phyloP scores from a whole-genome alignment of 2,113 vertebrate species.

The Neodon shergylaensis region DNA sequence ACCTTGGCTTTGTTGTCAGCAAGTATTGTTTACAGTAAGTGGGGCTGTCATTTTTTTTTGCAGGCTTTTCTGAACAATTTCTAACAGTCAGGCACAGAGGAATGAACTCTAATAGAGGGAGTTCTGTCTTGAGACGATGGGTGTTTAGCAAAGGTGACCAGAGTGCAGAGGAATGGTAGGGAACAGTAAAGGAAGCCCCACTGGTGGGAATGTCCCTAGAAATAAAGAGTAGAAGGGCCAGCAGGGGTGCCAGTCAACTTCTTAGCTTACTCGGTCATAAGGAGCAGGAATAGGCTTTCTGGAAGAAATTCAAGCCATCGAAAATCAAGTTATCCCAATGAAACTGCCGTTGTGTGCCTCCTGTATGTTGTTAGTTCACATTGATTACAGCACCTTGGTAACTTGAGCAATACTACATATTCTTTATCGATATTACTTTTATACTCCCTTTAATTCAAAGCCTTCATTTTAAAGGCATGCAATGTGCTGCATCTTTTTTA shows the following conservation, averaged over 20 bases:
- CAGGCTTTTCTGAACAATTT: neutral
- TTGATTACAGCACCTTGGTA: neutral
- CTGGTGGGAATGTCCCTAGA: neutral
- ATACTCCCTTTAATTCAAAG: neutral
- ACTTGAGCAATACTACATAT: neutral
- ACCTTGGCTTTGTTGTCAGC: neutral
- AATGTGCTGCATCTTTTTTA: neutral
- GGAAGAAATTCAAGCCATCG: neutral
- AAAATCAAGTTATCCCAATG: neutral
- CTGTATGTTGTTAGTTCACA: neutral
- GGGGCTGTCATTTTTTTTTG: neutral
- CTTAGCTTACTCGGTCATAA: neutral
- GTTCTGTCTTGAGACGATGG: neutral
- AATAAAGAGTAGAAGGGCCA: neutral
- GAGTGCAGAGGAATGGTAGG: too few species aligned
- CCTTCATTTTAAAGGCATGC: neutral
- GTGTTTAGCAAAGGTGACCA: neutral
- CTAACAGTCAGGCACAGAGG: neutral
- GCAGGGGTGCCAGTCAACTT: neutral
- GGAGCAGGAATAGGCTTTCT: neutral
- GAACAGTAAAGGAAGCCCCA: too few species aligned
- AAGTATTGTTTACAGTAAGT: neutral
- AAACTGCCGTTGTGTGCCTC: neutral
- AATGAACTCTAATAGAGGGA: neutral
- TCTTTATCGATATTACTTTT: neutral